A percentile compares a stretch with the other conserved stretches of the same genome.
Conservation (phyloP, 2,888 invertebrate species). For the Dromius quadrimaculatus region DNA sequence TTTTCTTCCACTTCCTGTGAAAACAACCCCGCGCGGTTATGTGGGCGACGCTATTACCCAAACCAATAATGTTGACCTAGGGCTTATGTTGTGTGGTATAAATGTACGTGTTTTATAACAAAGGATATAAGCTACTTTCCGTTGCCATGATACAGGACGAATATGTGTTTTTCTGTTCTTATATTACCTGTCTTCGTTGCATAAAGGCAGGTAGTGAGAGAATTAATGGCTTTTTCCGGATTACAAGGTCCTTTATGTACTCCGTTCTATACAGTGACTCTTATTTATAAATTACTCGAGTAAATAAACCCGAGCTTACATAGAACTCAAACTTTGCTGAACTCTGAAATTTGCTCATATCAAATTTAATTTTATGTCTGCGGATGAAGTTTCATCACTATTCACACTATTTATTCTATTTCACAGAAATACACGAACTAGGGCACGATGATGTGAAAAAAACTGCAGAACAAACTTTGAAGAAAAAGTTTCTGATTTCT, state of each 20-base stretch:
- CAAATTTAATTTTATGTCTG: too few relatives aligned
- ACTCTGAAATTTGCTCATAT: too few relatives aligned
- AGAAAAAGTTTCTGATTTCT: too few relatives aligned
- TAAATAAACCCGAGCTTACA: background rate
- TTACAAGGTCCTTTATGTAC: slow-evolving; percentile 28
- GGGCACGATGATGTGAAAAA: too few relatives aligned
- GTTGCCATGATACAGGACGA: slow-evolving; percentile 37
- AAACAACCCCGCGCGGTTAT: slow-evolving; percentile 5
- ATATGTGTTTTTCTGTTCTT: slow-evolving; percentile 41
- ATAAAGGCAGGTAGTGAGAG: slow-evolving; percentile 34
- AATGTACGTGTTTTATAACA: slow-evolving; percentile 47
- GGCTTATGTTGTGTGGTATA: slow-evolving; percentile 47
- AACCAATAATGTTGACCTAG: slow-evolving; percentile 51
- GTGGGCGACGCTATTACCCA: slow-evolving; percentile 37
- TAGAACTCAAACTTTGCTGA: too few relatives aligned
- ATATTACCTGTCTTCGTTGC: slow-evolving; percentile 36
- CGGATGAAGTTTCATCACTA: too few relatives aligned
- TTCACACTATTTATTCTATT: too few relatives aligned
- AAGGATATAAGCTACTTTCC: slow-evolving; percentile 44
- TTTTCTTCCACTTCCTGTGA: background rate
- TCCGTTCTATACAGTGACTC: slow-evolving; percentile 11
- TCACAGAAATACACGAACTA: too few relatives aligned
- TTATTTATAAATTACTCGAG: slow-evolving; percentile 18
- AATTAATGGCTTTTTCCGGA: slow-evolving; percentile 20
- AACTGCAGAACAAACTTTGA: too few relatives aligned